A percentile compares a stretch with the other conserved stretches of the same genome.
Conservation (phyloP, 2,113 vertebrate species). For the Bubo blakistoni region DNA sequence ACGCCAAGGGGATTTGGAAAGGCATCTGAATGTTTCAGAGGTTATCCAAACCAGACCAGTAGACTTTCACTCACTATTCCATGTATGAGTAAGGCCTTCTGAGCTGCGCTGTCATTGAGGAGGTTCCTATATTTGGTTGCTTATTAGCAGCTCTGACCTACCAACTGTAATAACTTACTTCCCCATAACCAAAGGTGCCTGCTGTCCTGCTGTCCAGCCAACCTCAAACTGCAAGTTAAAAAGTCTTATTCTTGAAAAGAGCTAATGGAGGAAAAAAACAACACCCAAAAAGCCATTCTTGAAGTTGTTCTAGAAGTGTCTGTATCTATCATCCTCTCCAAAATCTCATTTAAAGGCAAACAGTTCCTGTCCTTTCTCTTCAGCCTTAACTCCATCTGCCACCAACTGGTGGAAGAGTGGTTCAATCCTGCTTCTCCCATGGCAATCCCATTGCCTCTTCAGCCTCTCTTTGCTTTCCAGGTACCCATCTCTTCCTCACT, state of each 20-base stretch:
- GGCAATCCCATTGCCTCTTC: neutral
- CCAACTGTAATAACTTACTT: neutral
- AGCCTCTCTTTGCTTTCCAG: neutral
- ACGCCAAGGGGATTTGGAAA: constrained; percentile 43
- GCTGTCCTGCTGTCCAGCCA: neutral
- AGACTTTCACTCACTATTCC: neutral
- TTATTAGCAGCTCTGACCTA: neutral
- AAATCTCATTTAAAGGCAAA: neutral
- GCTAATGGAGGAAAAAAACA: neutral
- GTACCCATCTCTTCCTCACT: neutral
- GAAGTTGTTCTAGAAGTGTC: neutral
- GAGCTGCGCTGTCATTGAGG: neutral
- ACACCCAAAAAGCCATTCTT: neutral
- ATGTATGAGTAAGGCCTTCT: neutral
- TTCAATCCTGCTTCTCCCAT: neutral
- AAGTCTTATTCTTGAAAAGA: neutral
- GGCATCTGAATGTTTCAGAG: constrained; percentile 5
- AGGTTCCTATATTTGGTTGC: neutral
- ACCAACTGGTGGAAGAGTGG: neutral
- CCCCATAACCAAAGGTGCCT: neutral
- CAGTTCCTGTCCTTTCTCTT: neutral
- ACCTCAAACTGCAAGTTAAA: neutral
- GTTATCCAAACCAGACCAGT: constrained; percentile 40
- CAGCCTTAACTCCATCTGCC: neutral
- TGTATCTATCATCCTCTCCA: neutral